Base-by-base conservation (phyloP, 1,140 invertebrate species). In the Eriosoma lanigerum region DNA sequence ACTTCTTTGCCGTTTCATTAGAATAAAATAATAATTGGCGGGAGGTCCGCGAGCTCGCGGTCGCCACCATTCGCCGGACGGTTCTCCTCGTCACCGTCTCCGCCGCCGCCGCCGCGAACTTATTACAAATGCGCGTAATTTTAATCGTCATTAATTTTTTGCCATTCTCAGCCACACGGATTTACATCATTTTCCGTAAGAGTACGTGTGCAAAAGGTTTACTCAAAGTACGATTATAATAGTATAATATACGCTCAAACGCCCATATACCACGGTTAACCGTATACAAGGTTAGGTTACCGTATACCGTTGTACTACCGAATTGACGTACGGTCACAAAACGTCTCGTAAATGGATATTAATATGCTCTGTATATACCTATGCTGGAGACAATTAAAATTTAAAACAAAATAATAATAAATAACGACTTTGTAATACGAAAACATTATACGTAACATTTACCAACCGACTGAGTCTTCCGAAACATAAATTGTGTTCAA, bases 21-120 rank as follows among this genome's bases (percentile, higher is more conserved):
- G 75, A 78, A 78, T 78, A 78, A 60, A 60, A 60, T 38, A 46
- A 78, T 78, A 78, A 78, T 78, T 78, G 68, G 68, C 68, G 68
- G 68, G 68, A 72, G 68, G 68, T 72, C 68, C 68, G 68, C 68
- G 68, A 29, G 26, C 46, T 29, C 68, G 24, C 68, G 68, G 66
- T 68, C 48, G 46, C 68, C 48, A 52, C 68, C 68, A 72, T 72
- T 72, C 68, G 68, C 26, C 26, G 46, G 26, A 24, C 62, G 19
- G 62, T 70, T 48, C 46, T 21, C 46, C 46, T 32, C 21, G 46
- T 13, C 21, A 15, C 44, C 32, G 32, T 5, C n/a, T 21, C 8
- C 21, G 44, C 1, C 21, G 6, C 44, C 32, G 32, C 4, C n/a
- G 46, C 8, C 21, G 44, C 1, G 26, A 13, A 21, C 52, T 15